phyloP scores from a whole-genome alignment of 2,888 invertebrate species.

The Drosophila basisetae region DNA sequence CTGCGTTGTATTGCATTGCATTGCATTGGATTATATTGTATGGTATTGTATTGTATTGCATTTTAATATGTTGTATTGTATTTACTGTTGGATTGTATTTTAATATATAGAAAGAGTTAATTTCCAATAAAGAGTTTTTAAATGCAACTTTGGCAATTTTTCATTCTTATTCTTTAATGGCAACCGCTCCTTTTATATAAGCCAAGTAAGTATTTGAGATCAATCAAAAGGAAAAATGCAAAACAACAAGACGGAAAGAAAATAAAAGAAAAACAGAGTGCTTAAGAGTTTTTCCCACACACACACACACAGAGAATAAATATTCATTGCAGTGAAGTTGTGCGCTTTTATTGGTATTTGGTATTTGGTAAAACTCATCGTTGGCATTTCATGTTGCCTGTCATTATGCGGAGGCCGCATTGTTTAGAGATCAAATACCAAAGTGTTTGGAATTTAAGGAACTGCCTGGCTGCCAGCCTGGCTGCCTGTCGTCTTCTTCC shows the following conservation, averaged over 20 bases:
- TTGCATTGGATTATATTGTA: constrained; percentile 60
- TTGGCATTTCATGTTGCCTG: constrained; percentile 69
- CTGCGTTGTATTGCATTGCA: constrained; percentile 47
- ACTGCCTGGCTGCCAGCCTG: constrained; percentile 20
- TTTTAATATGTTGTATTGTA: constrained; percentile 80
- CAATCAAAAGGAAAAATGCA: constrained; percentile 30
- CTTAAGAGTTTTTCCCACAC: background rate
- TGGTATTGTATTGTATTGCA: constrained; percentile 71
- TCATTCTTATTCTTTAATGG: background rate
- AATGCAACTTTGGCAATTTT: constrained; percentile 55
- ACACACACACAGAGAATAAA: constrained; percentile 25
- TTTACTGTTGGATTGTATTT: constrained; percentile 82
- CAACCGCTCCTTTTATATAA: background rate
- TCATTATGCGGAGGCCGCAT: constrained; percentile 70
- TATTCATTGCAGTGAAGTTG: constrained; percentile 16
- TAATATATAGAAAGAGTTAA: constrained; percentile 73
- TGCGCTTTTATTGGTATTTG: constrained; percentile 56
- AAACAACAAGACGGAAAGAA: constrained; percentile 18
- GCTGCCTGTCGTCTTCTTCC: constrained; percentile 22
- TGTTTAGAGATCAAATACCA: constrained; percentile 77
- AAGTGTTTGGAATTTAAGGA: constrained; percentile 74
- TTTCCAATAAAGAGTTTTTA: constrained; percentile 78
- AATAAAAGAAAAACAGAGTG: background rate
- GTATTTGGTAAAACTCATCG: constrained; percentile 71
- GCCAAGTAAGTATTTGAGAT: constrained; percentile 16